Conservation (phyloP, 2,888 invertebrate species). For the Peribatodes rhomboidaria region DNA sequence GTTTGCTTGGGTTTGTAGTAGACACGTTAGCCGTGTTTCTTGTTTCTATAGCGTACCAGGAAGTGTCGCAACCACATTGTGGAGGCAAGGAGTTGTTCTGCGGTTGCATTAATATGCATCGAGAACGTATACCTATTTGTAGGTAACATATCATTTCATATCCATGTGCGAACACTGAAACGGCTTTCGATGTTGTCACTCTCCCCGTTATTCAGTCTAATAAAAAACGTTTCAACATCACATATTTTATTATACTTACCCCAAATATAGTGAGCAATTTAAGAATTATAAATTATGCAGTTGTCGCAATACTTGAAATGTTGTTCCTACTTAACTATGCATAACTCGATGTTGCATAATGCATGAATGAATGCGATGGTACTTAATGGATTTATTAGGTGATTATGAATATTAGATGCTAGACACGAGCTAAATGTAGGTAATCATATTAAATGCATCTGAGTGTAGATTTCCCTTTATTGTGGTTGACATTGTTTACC, state of each 20-base stretch:
- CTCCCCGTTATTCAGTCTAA: constrained; percentile 51
- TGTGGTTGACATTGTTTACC: constrained; percentile 34
- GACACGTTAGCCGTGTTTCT: constrained; percentile 51
- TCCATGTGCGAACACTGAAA: constrained; percentile 58
- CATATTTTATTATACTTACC: constrained; percentile 11
- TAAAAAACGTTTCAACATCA: constrained; percentile 52
- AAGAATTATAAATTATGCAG: constrained; percentile 21
- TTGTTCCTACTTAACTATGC: constrained; percentile 18
- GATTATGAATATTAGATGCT: constrained; percentile 23
- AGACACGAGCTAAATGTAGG: constrained; percentile 25
- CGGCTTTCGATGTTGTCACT: constrained; percentile 54
- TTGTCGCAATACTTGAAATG: constrained; percentile 20
- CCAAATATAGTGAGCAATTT: constrained; percentile 14
- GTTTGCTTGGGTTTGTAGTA: constrained; percentile 35
- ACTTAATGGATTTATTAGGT: constrained; percentile 15
- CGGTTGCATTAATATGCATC: constrained; percentile 76
- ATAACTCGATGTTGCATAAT: constrained; percentile 28
- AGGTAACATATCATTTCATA: constrained; percentile 19
- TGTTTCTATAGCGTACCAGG: constrained; percentile 63
- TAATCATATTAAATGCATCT: constrained; percentile 19
- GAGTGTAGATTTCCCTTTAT: constrained; percentile 32
- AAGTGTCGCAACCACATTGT: constrained; percentile 75
- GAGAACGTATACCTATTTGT: constrained; percentile 58
- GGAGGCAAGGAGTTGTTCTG: constrained; percentile 68
- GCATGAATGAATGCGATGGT: constrained; percentile 22